Conservation (phyloP, 2,797 vertebrate genomes). For the Pangasius krempfi region DNA sequence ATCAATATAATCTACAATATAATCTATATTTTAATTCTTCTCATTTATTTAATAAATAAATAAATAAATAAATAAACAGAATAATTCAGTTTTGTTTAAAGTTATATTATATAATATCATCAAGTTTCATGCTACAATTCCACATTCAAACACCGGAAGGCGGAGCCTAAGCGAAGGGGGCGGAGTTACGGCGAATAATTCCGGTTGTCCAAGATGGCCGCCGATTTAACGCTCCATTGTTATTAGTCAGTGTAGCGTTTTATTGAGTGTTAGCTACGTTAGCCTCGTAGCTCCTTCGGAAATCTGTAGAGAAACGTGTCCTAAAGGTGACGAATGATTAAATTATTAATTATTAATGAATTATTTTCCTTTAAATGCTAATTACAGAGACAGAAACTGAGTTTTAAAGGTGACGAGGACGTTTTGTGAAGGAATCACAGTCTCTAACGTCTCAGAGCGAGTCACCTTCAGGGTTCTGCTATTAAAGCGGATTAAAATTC, state of each 20-base stretch:
- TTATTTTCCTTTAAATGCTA: not conserved
- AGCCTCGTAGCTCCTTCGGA: not conserved
- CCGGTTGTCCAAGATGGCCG: not conserved
- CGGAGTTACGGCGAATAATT: not conserved
- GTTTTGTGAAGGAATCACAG: conserved; percentile 7
- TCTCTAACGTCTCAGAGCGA: not conserved
- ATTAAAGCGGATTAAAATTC: conserved; percentile 27
- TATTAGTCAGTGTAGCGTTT: not conserved
- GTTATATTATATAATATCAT: too few relatives aligned
- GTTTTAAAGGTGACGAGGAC: conserved; percentile 2
- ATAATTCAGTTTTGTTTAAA: too few relatives aligned
- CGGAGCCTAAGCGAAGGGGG: not conserved
- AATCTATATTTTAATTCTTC: too few relatives aligned
- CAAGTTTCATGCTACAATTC: not conserved
- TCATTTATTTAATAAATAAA: too few relatives aligned
- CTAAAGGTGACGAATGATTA: not conserved
- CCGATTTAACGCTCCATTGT: not conserved
- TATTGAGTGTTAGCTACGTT: not conserved
- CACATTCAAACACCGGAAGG: not conserved
- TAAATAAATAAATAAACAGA: not conserved
- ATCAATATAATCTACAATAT: too few relatives aligned
- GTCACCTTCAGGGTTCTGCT: conserved; percentile 31
- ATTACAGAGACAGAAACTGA: not conserved
- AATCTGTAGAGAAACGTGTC: not conserved
- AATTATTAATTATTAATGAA: not conserved